Percentiles rank a stretch among this genome's conserved stretches.
These are phyloP conservation scores for Oncorhynchus nerka DNA, from an alignment of 2,113 vertebrate genomes.

Conservation along the genomic window DNA sequence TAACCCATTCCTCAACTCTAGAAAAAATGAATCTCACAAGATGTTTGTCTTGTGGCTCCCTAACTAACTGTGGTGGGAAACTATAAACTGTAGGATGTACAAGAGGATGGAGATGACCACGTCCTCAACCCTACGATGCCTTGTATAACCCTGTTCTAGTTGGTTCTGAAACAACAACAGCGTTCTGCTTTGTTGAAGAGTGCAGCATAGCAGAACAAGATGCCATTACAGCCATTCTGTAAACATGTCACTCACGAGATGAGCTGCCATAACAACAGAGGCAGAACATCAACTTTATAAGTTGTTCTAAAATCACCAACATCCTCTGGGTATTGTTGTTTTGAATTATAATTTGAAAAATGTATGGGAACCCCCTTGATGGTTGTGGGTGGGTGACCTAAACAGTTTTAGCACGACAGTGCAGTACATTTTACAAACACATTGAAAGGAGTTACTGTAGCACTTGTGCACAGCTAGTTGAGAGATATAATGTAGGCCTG, in stretches of 20 bases:
- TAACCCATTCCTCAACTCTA: too few relatives aligned
- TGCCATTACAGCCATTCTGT: constrained; percentile 61
- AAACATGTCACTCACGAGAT: constrained; percentile 73
- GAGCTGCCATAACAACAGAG: constrained; percentile 20
- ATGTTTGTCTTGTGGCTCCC: constrained; percentile 7
- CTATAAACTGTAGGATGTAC: constrained; percentile 41
- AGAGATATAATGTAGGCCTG: neutral
- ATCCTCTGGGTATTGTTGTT: constrained; percentile 54
- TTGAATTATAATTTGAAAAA: constrained; percentile 37
- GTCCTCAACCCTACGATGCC: constrained; percentile 26
- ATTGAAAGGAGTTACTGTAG: constrained; percentile 13
- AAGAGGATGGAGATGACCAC: constrained; percentile 30
- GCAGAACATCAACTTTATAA: constrained; percentile 22
- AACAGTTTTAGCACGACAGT: constrained; percentile 11
- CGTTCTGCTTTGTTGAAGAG: constrained; percentile 70
- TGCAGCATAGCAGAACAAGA: constrained; percentile 74
- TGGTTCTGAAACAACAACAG: constrained; percentile 68
- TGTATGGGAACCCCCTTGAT: constrained; percentile 10
- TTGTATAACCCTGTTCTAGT: constrained; percentile 38
- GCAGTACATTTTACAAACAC: constrained; percentile 21
- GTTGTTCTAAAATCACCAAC: constrained; percentile 42
- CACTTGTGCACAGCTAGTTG: constrained; percentile 1
- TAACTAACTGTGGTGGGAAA: constrained; percentile 65
- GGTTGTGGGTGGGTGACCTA: constrained; percentile 24
- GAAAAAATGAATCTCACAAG: too few relatives aligned